phyloP scores from a whole-genome alignment of 2,113 vertebrate genomes.

The Perognathus longimembris region DNA sequence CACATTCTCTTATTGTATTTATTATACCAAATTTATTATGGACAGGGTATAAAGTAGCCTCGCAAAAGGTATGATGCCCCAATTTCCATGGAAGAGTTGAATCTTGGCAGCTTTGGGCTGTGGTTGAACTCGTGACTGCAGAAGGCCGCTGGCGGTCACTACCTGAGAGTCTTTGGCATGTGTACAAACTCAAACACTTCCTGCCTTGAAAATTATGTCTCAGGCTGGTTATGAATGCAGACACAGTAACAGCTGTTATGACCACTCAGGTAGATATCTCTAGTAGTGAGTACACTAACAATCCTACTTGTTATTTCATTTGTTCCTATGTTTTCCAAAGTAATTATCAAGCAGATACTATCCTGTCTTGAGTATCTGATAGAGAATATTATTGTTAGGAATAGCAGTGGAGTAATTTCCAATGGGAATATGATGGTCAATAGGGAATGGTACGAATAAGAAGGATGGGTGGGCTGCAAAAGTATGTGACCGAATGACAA shows the following conservation, averaged over 20 bases:
- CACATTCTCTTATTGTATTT: conserved; percentile 1
- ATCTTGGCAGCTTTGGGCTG: neutral
- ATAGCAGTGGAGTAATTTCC: neutral
- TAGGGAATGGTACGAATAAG: neutral
- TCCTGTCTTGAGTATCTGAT: neutral
- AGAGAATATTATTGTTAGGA: neutral
- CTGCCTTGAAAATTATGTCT: neutral
- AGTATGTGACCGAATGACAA: neutral
- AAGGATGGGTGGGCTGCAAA: neutral
- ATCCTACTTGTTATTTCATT: neutral
- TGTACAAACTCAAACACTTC: neutral
- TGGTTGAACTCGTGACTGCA: neutral
- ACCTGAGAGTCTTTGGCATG: neutral
- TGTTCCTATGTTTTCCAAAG: conserved; percentile 2
- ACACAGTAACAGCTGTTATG: neutral
- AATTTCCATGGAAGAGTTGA: conserved; percentile 15
- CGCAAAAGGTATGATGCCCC: neutral
- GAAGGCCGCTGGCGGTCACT: neutral
- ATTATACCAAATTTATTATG: neutral
- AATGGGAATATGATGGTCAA: neutral
- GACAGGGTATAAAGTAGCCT: neutral
- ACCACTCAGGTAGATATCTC: neutral
- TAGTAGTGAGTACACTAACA: neutral
- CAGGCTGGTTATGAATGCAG: neutral
- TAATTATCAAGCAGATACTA: neutral